phyloP scores from a whole-genome alignment of 2,888 invertebrate genomes.

The Eupithecia inturbata region DNA sequence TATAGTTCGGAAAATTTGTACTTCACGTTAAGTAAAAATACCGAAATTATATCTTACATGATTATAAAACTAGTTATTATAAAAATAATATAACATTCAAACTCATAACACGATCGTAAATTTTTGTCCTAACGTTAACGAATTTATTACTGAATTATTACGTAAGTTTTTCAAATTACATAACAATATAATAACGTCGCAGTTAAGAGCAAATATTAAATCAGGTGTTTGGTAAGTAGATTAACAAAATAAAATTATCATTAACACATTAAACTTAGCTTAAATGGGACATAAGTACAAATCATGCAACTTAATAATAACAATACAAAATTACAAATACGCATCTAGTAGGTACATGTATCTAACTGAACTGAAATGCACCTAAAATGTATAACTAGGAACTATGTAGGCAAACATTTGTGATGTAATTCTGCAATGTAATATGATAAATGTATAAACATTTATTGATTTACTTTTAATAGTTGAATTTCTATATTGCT shows the following conservation, averaged over 20 bases:
- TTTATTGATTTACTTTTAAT: neutral
- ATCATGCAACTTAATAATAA: constrained; percentile 49
- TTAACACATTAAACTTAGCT: constrained; percentile 11
- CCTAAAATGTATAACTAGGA: constrained; percentile 74
- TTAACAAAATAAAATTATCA: neutral
- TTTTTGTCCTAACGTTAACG: constrained; percentile 19
- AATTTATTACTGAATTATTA: neutral
- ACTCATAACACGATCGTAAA: constrained; percentile 9
- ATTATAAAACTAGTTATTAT: constrained; percentile 12
- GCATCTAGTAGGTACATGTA: constrained; percentile 47
- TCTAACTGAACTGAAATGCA: constrained; percentile 72
- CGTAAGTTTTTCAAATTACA: neutral
- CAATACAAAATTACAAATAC: constrained; percentile 46
- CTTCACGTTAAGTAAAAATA: constrained; percentile 30
- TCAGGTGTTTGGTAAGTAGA: neutral
- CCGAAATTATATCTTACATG: constrained; percentile 21
- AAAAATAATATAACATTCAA: constrained; percentile 32
- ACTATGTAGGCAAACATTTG: constrained; percentile 54
- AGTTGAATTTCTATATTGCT: neutral
- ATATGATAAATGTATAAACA: no score
- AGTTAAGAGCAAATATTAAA: constrained; percentile 3
- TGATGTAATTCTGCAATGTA: constrained; percentile 18
- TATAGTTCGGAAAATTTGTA: constrained; percentile 36
- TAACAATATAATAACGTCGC: neutral
- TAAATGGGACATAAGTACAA: constrained; percentile 31